These are phyloP conservation scores for Talpa occidentalis DNA, from an alignment of 2,113 vertebrate genomes.

Conservation along the genomic window DNA sequence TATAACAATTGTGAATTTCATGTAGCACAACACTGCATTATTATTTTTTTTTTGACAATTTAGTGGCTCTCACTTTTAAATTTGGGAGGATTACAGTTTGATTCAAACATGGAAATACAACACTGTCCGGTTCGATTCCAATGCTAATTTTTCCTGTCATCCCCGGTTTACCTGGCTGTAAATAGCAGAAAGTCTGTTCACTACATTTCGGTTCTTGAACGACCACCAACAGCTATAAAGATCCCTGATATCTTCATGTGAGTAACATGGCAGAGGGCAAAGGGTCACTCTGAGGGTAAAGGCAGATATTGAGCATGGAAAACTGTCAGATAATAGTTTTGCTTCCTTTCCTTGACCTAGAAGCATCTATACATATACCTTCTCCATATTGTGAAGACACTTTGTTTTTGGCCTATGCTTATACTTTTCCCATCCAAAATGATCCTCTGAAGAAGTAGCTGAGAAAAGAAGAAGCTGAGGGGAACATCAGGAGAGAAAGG, in stretches of 20 bases:
- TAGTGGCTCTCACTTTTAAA: neutral
- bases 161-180: neutral
- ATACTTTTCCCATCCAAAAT: neutral
- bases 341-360: neutral
- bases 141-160: neutral
- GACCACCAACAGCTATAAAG: neutral
- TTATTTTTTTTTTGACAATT: neutral
- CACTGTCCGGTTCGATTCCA: neutral
- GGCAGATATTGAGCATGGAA: rapidly evolving
- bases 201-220: neutral
- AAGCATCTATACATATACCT: neutral
- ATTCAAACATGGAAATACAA: slow-evolving; percentile 49
- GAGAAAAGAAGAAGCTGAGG: neutral
- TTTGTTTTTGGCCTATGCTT: neutral
- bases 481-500: neutral
- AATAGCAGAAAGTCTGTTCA: neutral
- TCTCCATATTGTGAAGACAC: neutral
- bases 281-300: neutral
- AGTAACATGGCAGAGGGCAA: neutral
- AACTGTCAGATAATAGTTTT: neutral
- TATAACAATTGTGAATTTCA: neutral
- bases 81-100: neutral
- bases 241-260: neutral
- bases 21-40: neutral
- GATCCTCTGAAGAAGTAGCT: neutral